Evolutionary conservation across 2,113 vertebrate genomes (phyloP), one percentile per base, ranked within the genome.

Genomic region (Aptenodytes forsteri): DNA sequence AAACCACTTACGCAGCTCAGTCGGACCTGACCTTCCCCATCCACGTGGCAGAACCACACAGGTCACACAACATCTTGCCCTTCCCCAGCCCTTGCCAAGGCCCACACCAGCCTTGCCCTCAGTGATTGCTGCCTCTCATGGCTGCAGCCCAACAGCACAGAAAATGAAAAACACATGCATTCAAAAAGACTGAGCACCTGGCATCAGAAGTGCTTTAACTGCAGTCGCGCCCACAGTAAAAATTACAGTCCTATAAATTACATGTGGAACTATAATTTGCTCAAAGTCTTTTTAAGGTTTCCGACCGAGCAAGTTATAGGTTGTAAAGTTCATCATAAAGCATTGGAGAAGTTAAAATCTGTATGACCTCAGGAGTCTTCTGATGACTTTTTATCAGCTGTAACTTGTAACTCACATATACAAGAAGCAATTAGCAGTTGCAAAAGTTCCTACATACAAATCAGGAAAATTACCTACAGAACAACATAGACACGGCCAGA

Each of bases 201-300:
- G 76, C 67, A 80, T 16, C 40, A 92, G 40, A 83, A 88, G 25
- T 38, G 85, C 90, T 93, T 50, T 64, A 89, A 58, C 76, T 47
- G 67, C 92, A 55, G 75, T 77, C 58, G 0, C 50, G 0, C 90
- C 96, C 93, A 90, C 92, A 86, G 80, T 94, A 95, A 97, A 93
- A 94, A 75, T 92, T 97, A 95, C 7, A 83, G 93, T 27, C 64
- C 92, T 81, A 81, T 93, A 96, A 93, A 97, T 73, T 78, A 92
- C 88, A 90, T 3, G 30, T 3, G 12, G 59, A 86, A 59, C 71
- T 81, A 18, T 34, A 66, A 70, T 59, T 83, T 66, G 93, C 79
- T 90, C 90, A 95, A 97, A 95, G 96, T 96, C 96, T 92, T 94
- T 86, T 78, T 72, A 88, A 93, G 70, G 73, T 38, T 95, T 93